These are phyloP conservation scores for Dromiciops gliroides DNA, from an alignment of 2,113 vertebrate species.

Conservation along the genomic window DNA sequence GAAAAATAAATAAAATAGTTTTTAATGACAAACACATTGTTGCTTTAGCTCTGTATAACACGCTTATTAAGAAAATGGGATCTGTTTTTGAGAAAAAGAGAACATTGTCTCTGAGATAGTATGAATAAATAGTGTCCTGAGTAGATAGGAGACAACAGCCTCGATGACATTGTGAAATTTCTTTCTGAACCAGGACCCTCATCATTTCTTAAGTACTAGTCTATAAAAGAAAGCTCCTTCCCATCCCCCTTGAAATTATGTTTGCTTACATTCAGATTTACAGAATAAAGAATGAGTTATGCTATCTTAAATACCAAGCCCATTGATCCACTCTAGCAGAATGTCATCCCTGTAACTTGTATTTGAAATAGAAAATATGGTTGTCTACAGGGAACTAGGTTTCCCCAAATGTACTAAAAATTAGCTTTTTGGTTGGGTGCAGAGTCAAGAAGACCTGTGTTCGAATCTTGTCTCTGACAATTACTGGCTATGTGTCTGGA, in stretches of 20 bases:
- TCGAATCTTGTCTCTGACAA: neutral
- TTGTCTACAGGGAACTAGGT: neutral
- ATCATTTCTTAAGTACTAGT: neutral
- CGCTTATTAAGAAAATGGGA: neutral
- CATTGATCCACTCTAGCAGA: neutral
- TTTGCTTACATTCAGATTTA: neutral
- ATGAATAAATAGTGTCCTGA: neutral
- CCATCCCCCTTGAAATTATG: neutral
- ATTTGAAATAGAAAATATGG: neutral
- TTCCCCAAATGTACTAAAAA: neutral
- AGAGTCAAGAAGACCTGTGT: neutral
- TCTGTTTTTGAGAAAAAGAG: neutral
- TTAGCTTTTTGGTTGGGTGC: neutral
- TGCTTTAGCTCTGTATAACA: neutral
- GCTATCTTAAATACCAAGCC: neutral
- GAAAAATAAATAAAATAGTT: constrained; percentile 3
- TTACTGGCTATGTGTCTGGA: neutral
- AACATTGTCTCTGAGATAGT: neutral
- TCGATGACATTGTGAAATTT: neutral
- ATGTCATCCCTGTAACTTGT: neutral
- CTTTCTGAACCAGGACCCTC: neutral
- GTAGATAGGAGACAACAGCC: neutral
- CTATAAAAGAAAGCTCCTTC: neutral
- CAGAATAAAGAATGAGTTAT: neutral
- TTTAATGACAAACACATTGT: neutral